phyloP scores from a whole-genome alignment of 2,113 vertebrate genomes.

The Hyperopisus bebe region DNA sequence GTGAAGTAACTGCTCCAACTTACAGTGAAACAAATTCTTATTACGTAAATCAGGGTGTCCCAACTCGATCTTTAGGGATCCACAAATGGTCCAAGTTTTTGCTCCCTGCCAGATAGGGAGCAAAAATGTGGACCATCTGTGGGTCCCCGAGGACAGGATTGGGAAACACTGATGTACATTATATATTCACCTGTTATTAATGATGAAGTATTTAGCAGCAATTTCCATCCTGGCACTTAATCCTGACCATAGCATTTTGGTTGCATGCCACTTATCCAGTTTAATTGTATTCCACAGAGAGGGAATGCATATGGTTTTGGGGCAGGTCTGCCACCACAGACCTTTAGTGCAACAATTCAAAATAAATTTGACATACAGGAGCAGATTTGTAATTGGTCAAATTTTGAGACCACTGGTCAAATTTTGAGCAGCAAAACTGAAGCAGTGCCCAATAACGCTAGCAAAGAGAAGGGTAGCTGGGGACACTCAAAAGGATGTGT shows the following conservation, averaged over 20 bases:
- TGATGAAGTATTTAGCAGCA: neutral
- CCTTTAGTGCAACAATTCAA: neutral
- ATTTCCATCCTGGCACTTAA: neutral
- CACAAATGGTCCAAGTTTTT: neutral
- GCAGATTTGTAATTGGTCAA: neutral
- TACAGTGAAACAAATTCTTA: neutral
- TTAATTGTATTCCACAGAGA: neutral
- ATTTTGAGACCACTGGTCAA: neutral
- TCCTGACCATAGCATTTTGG: neutral
- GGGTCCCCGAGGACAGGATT: neutral
- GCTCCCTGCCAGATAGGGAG: neutral
- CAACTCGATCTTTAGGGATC: neutral
- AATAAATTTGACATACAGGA: neutral
- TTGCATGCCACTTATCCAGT: neutral
- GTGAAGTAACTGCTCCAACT: neutral
- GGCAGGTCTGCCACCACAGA: neutral
- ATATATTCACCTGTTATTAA: neutral
- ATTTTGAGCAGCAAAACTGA: neutral
- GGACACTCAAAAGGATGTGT: neutral
- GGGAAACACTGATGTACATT: neutral
- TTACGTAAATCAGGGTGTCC: neutral
- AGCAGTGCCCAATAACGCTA: neutral
- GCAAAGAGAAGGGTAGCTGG: neutral
- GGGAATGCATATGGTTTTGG: neutral
- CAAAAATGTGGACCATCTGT: neutral